Conservation (phyloP, 2,113 vertebrate genomes). For the Lanius collurio region DNA sequence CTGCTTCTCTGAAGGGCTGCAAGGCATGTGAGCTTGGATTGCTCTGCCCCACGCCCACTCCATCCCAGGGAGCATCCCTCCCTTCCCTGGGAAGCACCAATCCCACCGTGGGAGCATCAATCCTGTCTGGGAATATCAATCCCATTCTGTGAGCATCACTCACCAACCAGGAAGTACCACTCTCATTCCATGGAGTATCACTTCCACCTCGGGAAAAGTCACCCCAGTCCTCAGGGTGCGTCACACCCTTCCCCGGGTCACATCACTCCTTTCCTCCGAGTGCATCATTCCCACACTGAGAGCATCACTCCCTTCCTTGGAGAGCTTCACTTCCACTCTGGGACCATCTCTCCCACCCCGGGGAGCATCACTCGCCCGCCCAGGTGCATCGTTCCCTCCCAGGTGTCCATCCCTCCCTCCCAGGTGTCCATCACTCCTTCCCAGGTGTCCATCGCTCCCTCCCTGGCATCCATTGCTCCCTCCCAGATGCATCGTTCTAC, state of each 20-base stretch:
- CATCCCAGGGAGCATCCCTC: neutral
- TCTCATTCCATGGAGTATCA: neutral
- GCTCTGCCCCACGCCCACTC: neutral
- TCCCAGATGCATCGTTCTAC: no score
- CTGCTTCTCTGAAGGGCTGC: neutral
- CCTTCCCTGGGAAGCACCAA: neutral
- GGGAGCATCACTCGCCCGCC: rapidly evolving
- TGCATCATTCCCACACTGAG: rapidly evolving
- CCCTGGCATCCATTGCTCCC: rapidly evolving
- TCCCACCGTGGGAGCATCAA: neutral
- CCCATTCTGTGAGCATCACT: neutral
- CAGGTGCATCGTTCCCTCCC: rapidly evolving
- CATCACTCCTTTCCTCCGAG: neutral
- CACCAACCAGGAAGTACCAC: neutral
- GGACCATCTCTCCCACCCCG: neutral
- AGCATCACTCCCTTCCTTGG: neutral
- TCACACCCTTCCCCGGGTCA: neutral
- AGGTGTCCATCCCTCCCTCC: no score
- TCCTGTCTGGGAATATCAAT: neutral
- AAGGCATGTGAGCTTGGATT: rapidly evolving
- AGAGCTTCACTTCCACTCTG: neutral
- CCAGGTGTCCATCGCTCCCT: rapidly evolving
- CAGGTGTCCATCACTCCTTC: no score
- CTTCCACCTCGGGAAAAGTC: neutral
- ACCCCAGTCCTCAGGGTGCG: neutral